A percentile compares a stretch with the other conserved stretches of the same genome.
phyloP scores from a whole-genome alignment of 2,888 invertebrate species.

The Drosophila picticornis region DNA sequence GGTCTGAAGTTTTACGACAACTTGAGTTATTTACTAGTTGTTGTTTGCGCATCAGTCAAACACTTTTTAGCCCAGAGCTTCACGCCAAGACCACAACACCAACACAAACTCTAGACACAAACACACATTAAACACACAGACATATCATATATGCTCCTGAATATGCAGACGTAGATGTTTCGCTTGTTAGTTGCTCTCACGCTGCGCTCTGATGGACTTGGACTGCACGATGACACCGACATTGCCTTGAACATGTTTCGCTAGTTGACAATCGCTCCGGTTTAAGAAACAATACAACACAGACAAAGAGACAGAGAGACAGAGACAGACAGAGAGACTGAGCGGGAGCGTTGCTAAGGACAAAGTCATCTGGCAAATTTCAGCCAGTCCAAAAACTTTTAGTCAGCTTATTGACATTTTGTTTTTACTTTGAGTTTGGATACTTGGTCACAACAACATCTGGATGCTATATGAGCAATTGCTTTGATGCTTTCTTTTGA shows the following conservation, averaged over 20 bases:
- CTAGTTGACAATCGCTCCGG: slow-evolving; percentile 27
- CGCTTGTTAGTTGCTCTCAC: background rate
- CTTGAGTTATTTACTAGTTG: slow-evolving; percentile 54
- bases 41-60: slow-evolving; percentile 55
- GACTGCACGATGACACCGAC: background rate
- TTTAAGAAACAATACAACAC: background rate
- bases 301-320: background rate
- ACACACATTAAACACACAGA: background rate
- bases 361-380: slow-evolving; percentile 38
- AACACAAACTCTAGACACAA: background rate
- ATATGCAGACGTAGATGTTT: slow-evolving; percentile 4
- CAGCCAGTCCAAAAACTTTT: slow-evolving; percentile 24
- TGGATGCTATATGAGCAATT: background rate
- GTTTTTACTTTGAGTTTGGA: slow-evolving; percentile 14
- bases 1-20: slow-evolving; percentile 40
- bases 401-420: slow-evolving; percentile 38
- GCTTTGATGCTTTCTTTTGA: background rate
- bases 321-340: background rate
- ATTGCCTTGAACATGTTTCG: slow-evolving; percentile 30
- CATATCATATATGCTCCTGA: background rate
- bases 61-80: slow-evolving; percentile 34
- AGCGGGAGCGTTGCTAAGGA: background rate
- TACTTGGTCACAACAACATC: slow-evolving; percentile 1
- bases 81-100: slow-evolving; percentile 1
- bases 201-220: background rate